Evolutionary conservation across 2,888 invertebrate species (phyloP).

Genomic region (Aleiodes testaceus): DNA sequence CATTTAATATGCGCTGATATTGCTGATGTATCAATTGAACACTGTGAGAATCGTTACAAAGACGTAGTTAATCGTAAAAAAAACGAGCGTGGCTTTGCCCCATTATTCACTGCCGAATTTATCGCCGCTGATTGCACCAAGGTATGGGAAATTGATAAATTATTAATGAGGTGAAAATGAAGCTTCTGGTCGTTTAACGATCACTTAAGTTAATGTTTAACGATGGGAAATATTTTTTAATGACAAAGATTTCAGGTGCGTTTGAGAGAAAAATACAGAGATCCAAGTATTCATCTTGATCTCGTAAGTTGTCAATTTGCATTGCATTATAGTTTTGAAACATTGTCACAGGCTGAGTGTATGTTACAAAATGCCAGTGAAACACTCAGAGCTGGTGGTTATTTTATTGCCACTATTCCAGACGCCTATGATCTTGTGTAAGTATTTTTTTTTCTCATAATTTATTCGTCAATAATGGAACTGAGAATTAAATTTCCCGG

Average conservation of each 20-base stretch:
- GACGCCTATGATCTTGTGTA: conserved; percentile 93
- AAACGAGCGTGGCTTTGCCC: conserved; percentile 57
- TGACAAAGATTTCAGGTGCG: conserved; percentile 71
- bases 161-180: background rate
- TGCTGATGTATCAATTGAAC: conserved; percentile 92
- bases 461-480: background rate
- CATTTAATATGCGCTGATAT: conserved; percentile 94
- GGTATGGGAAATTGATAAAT: conserved; percentile 68
- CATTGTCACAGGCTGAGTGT: conserved; percentile 88
- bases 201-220: conserved; percentile 22
- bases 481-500: background rate
- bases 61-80: conserved; percentile 76
- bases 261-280: conserved; percentile 83
- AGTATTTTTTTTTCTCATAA: conserved; percentile 57
- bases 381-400: conserved; percentile 91
- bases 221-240: conserved; percentile 32
- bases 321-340: conserved; percentile 97
- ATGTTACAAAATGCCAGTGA: conserved; percentile 96
- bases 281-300: conserved; percentile 87
- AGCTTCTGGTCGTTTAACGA: conserved; percentile 10
- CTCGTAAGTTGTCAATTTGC: conserved; percentile 98
- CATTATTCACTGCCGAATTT: conserved; percentile 90
- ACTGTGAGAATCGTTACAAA: conserved; percentile 89
- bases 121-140: conserved; percentile 94
- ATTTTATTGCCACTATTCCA: conserved; percentile 97